Conservation (phyloP, 2,888 invertebrate genomes). For the Malthinus flaveolus region DNA sequence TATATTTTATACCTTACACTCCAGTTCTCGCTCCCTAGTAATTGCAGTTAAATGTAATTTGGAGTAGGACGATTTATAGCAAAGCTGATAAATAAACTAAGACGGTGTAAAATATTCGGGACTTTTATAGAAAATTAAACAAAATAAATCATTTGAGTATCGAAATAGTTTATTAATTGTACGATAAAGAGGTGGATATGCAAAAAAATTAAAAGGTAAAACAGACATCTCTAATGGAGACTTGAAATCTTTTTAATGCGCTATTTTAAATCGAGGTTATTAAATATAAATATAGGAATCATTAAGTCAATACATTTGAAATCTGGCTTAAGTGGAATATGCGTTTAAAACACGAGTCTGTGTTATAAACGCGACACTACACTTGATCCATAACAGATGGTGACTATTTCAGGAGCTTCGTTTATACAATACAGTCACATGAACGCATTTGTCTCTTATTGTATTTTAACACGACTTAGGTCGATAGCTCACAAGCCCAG, state of each 20-base stretch:
- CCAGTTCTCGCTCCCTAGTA: conserved; percentile 38
- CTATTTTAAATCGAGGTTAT: conserved; percentile 36
- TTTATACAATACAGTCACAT: conserved; percentile 44
- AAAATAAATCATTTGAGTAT: neutral
- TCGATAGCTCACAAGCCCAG: too few species aligned
- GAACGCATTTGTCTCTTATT: conserved; percentile 39
- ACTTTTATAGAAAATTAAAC: neutral
- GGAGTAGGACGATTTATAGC: conserved; percentile 41
- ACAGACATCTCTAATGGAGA: conserved; percentile 5
- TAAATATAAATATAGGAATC: conserved; percentile 41
- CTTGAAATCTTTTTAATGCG: conserved; percentile 18
- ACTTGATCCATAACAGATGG: conserved; percentile 42
- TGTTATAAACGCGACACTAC: conserved; percentile 37
- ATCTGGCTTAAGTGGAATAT: conserved; percentile 37
- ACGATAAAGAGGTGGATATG: neutral
- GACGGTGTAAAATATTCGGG: conserved; percentile 4
- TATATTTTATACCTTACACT: conserved; percentile 49
- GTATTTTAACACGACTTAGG: conserved; percentile 29
- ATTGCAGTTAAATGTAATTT: conserved; percentile 41
- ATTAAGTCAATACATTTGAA: conserved; percentile 38
- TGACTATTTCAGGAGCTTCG: conserved; percentile 43
- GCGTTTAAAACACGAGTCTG: conserved; percentile 32
- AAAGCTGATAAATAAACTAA: conserved; percentile 34
- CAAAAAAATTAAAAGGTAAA: neutral
- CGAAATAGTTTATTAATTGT: neutral